Evolutionary conservation across 2,113 vertebrate genomes (phyloP), one percentile per base, ranked within the genome.

Genomic region (Pao palembangensis): DNA sequence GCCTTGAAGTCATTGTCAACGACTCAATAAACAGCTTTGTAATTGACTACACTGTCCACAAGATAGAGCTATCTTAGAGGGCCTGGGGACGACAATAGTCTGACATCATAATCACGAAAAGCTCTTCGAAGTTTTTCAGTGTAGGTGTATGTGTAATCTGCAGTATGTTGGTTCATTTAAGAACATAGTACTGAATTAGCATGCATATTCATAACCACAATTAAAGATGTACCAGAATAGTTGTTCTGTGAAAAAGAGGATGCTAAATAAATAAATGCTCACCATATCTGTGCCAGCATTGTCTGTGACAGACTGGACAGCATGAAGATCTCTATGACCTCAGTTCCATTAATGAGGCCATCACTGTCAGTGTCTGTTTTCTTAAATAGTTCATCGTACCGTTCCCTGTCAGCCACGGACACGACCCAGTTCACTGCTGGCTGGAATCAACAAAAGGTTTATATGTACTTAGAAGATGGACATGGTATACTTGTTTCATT

Each of bases 271-370:
- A 28, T 10, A 38, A 38, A 38, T 38, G 8, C 93, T 94, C 88
- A 98, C 97, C 97, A 99, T 81, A 99, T 96, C 78, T 98, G 96
- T 16, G 97, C 97, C 47, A 99, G 89, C 69, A 94, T 89, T 34
- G 82, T 93, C 90, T 98, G 96, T 19, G 94, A 91, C 55, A 99
- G 93, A 49, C 90, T 94, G 0, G 96, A 98, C 69, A 93, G 94
- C 90, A 99, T 96, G 80, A 99, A 99, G 89, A 98, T 96, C 77
- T 98, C 96, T 43, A 97, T 98, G 63, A 98, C 96, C 82, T 98
- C 96, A 51, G 89, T 91, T 44, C 97, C 97, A 1, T 90, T 94
- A 64, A 98, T 92, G 44, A 93, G 93, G 5, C 95, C 94, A 0
- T 98, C 94, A 69, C 92, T 82, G 84, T 98, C 95, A 6, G 89